Conservation (phyloP, 2,888 invertebrate species). For the Lutraria lutraria region DNA sequence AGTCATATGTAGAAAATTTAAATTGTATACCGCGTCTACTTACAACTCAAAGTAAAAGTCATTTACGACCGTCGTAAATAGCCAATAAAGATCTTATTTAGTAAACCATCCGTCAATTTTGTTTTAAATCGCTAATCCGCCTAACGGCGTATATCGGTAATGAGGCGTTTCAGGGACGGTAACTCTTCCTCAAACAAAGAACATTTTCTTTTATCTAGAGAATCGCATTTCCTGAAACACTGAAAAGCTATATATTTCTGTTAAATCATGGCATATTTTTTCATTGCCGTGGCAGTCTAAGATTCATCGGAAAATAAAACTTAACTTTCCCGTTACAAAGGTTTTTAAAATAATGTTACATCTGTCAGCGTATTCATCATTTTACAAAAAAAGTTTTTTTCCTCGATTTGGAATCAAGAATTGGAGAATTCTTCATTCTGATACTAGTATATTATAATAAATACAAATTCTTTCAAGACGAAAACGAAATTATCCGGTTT, state of each 20-base stretch:
- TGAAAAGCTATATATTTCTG: background rate
- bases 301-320: background rate
- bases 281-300: background rate
- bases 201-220: background rate
- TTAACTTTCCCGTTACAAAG: background rate
- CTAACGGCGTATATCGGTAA: slow-evolving; percentile 18
- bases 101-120: slow-evolving; percentile 54
- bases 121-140: slow-evolving; percentile 43
- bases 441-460: too few relatives aligned
- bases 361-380: background rate
- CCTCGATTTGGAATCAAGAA: too few relatives aligned
- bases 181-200: slow-evolving; percentile 5
- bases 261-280: background rate
- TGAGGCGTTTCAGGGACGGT: slow-evolving; percentile 28
- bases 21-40: slow-evolving; percentile 51
- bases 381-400: too few relatives aligned
- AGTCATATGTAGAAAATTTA: slow-evolving; percentile 29
- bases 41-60: slow-evolving; percentile 58
- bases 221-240: slow-evolving; percentile 22
- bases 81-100: slow-evolving; percentile 64
- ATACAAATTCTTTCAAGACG: too few relatives aligned
- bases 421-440: too few relatives aligned
- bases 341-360: background rate
- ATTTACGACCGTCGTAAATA: slow-evolving; percentile 61
- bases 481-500: too few relatives aligned